Conservation (phyloP, 2,888 invertebrate species). For the Bombylius discolor region DNA sequence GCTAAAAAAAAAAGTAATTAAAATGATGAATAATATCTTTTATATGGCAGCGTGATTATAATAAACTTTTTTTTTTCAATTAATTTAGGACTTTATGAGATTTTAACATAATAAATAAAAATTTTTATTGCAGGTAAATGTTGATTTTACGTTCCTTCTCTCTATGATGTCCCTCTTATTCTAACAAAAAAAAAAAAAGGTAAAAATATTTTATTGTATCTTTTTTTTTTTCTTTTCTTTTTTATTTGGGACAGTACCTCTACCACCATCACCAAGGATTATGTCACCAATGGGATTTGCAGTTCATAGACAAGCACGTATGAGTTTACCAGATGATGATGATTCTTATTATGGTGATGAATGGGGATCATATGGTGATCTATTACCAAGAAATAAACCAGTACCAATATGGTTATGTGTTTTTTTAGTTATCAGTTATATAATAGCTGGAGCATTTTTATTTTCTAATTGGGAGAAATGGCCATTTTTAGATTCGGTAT, state of each 20-base stretch:
- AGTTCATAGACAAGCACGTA: conserved; percentile 41
- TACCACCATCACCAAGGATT: conserved; percentile 45
- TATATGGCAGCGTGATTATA: too few relatives aligned
- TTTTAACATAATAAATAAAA: too few relatives aligned
- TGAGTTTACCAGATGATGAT: conserved; percentile 42
- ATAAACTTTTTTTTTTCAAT: too few relatives aligned
- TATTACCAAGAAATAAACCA: conserved; percentile 41
- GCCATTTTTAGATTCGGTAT: conserved; percentile 76
- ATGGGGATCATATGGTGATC: conserved; percentile 35
- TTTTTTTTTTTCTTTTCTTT: background rate
- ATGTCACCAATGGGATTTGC: conserved; percentile 58
- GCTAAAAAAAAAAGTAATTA: too few relatives aligned
- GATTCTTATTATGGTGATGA: conserved; percentile 46
- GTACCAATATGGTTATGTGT: conserved; percentile 86
- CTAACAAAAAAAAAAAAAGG: too few relatives aligned
- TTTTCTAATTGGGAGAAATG: conserved; percentile 79
- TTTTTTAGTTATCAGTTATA: conserved; percentile 76
- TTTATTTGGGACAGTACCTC: conserved; percentile 2
- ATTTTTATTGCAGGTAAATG: too few relatives aligned
- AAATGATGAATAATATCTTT: too few relatives aligned
- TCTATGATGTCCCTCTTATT: too few relatives aligned
- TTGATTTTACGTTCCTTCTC: too few relatives aligned
- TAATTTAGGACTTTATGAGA: too few relatives aligned
- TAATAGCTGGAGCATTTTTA: conserved; percentile 74
- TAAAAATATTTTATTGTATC: background rate